These are phyloP conservation scores for Hyperoplus immaculatus DNA, from an alignment of 2,797 vertebrate genomes.

Conservation along the genomic window DNA sequence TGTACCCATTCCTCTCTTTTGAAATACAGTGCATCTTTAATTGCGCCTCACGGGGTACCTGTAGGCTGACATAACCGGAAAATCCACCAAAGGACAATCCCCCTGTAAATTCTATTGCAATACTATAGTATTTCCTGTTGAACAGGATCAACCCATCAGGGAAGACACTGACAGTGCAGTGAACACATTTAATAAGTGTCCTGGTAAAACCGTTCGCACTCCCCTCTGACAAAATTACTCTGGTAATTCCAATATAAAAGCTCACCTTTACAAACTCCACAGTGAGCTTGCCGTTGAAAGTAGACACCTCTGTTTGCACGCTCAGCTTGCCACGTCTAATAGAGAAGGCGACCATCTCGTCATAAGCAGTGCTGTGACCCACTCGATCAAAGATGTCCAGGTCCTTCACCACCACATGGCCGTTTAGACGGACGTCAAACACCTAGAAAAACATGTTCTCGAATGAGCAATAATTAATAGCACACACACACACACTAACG, in stretches of 20 bases:
- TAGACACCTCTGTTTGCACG: slow-evolving; percentile 96
- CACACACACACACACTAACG: not conserved
- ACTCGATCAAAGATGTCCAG: slow-evolving; percentile 98
- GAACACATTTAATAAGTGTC: not conserved
- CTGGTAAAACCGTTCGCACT: not conserved
- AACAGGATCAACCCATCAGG: not conserved
- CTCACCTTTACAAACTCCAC: slow-evolving; percentile 99
- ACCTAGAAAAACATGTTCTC: slow-evolving; percentile 80
- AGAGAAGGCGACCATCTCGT: slow-evolving; percentile 95
- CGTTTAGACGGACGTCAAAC: slow-evolving; percentile 97
- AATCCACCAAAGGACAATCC: not conserved
- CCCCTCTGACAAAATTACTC: not conserved
- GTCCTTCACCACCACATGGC: slow-evolving; percentile 96
- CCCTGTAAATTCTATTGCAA: too few species aligned
- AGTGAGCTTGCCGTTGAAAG: slow-evolving; percentile 95
- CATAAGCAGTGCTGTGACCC: slow-evolving; percentile 97
- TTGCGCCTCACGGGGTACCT: not conserved
- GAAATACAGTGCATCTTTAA: not conserved
- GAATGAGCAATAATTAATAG: slow-evolving; percentile 11
- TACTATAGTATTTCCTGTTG: not conserved
- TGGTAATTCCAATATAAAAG: not conserved
- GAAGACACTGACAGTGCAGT: too few species aligned
- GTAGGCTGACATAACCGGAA: not conserved
- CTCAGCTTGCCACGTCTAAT: slow-evolving; percentile 96
- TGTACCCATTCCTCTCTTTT: too few species aligned